Evolutionary conservation across 2,113 vertebrate species (phyloP), one percentile per base, ranked within the genome.

Genomic region (Bos taurus): DNA sequence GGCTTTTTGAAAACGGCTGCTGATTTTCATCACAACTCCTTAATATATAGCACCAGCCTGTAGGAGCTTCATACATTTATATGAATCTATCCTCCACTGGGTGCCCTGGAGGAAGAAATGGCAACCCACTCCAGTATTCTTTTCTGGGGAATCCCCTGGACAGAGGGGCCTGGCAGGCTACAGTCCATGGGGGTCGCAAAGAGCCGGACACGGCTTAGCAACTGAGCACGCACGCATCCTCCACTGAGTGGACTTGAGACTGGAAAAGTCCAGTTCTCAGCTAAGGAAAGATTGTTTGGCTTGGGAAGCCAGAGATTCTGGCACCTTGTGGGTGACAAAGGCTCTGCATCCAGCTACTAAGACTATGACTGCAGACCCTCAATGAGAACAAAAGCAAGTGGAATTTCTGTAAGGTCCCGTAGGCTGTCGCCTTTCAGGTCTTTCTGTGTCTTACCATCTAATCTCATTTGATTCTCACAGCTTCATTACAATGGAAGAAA

Each of bases 401-500:
- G 77, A 77, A 83, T 80, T 82, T 90, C 94, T 95, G 40, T 64
- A 91, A 97, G 46, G 5, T 77, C 30, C 82, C 28, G 48, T 71
- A 92, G 59, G 33, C 60, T 50, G 6, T 48, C 2, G 17, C 84
- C 50, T 90, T 87, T 33, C 33, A 46, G 81, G 59, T 26, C 28
- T 89, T 92, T 94, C 83, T 67, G 2, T 94, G 33, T 80, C 46
- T 84, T 93, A 74, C 59, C 43, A 52, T 82, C 74, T 93, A 91
- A 90, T 77, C 43, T 95, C 48, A 62, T 94, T 96, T 95, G 88
- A 98, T 82, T 86, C 93, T 95, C 36, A 40, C 12, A 82, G 88
- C 57, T 91, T 94, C 93, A 97, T 95, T 93, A 90, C 28, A 86
- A 43, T 91, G 71, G 46, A 77, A 94, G 94, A 97, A 91, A 98